Evolutionary conservation across 2,113 vertebrate species (phyloP).

Genomic region (Aldabrachelys gigantea): DNA sequence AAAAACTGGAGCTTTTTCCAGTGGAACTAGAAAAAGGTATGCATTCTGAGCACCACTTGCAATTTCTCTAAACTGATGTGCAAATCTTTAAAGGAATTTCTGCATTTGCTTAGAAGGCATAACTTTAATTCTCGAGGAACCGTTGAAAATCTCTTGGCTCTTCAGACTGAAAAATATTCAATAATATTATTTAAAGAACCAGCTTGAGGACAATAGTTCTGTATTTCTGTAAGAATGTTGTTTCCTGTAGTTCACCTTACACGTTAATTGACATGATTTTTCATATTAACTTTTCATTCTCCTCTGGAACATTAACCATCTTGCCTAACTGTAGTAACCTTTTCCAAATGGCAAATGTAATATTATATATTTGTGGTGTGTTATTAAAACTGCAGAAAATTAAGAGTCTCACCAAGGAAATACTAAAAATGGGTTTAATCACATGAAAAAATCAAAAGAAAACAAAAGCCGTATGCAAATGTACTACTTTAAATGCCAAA

Average conservation of each 20-base stretch:
- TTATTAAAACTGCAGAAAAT: background rate
- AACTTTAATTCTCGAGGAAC: background rate
- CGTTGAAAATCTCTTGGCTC: background rate
- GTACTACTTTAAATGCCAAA: background rate
- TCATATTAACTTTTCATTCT: background rate
- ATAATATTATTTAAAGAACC: background rate
- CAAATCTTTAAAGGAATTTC: background rate
- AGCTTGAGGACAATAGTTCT: background rate
- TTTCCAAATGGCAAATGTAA: background rate
- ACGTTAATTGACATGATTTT: background rate
- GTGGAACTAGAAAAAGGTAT: slow-evolving; percentile 97
- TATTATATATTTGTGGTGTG: background rate
- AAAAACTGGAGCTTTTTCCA: slow-evolving; percentile 97
- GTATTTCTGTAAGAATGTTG: background rate
- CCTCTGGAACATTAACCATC: background rate
- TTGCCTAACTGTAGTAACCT: background rate
- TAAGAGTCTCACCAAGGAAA: background rate
- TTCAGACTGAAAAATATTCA: background rate
- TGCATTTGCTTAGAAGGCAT: background rate
- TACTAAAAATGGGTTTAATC: background rate
- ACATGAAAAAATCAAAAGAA: background rate
- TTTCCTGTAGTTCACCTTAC: background rate
- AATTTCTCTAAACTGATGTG: background rate
- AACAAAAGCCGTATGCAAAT: background rate
- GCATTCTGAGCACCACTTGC: background rate